Evolutionary conservation across 2,113 vertebrate species (phyloP), one percentile per base, ranked within the genome.

Genomic region (Bos indicus): DNA sequence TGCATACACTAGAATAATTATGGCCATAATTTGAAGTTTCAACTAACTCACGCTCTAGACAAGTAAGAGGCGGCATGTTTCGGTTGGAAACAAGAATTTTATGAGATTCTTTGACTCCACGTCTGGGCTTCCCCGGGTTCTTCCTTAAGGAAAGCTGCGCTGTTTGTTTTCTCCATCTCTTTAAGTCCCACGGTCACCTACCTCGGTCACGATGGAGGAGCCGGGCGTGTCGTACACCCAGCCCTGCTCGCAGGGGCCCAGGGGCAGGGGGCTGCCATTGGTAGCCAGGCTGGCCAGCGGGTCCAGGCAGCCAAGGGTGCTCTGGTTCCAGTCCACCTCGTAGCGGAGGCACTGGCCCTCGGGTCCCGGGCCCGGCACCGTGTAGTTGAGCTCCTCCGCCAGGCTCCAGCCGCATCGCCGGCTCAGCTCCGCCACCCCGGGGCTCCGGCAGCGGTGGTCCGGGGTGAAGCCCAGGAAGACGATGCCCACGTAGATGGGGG

Each of bases 381-480:
- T 99, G 92, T 97, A 95, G 59, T 99, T 99, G 43, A 98, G 92
- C 94, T 99, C 98, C 90, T 99, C 97, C 2, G 95, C 98, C 10
- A 28, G 96, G 86, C 98, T 99, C 99, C 99, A 99, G 48, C 95
- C 46, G 0, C 97, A 98, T 80, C 43, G 1, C 96, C 92, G 97
- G 98, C 84, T 98, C 98, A 99, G 96, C 97, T 98, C 97, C 0
- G 97, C 97, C 93, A 96, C 98, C 0, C 98, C 98, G 0, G 99
- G 98, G 30, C 90, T 99, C 86, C 12, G 64, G 96, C 99, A 99
- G 94, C 56, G 99, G 93, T 99, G 99, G 40, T 98, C 95, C 0
- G 99, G 99, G 46, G 10, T 99, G 88, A 99, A 98, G 5, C 98
- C 99, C 0, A 99, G 98, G 96, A 99, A 99, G 67, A 99, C 98